Base-by-base conservation (phyloP, 2,888 invertebrate species). In the Acronicta alni region DNA sequence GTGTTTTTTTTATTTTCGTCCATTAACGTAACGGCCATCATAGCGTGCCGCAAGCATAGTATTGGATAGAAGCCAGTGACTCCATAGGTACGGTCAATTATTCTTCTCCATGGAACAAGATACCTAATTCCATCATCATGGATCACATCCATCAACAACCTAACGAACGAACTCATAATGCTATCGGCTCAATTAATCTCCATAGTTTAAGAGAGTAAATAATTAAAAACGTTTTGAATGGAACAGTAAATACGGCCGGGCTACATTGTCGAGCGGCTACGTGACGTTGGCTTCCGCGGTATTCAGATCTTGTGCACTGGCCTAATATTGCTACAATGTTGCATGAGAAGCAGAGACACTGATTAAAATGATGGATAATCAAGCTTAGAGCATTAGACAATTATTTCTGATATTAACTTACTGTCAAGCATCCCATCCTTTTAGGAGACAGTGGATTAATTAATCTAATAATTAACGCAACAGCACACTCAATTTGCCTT, bases 191-290 rank as follows among this genome's bases (percentile, higher is more conserved):
- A 72, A 81, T 85, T 83, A 85, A 89, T 88, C 88, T 85, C 49
- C 16, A 53, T 43, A 42, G 57, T 52, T 77, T 77, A 58, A 67
- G 69, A 49, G 66, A 79, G 82, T 81, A 84, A 85, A 89, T 88
- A 88, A 89, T 89, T 89, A 90, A 89, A 86, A 88, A 82, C 60
- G 16, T 60, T 64, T 72, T 90, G 79, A 89, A 90, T 90, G 82
- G 88, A 65, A 75, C 81, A 86, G 80, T 89, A 89, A 89, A 90
- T 87, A 88, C 79, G 52, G 61, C 51, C 32, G 12, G 62, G 51
- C 57, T 66, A 75, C 82, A 86, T 86, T 87, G 87, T 88, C 65
- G 39, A 41, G 16, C 64, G 63, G 65, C 64, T 64, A 76, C 75
- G 66, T 82, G 85, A 80, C 80, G 79, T 78, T 72, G 54, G 79